Evolutionary conservation across 1,140 invertebrate species (phyloP).

Genomic region (Ectropis grisescens): DNA sequence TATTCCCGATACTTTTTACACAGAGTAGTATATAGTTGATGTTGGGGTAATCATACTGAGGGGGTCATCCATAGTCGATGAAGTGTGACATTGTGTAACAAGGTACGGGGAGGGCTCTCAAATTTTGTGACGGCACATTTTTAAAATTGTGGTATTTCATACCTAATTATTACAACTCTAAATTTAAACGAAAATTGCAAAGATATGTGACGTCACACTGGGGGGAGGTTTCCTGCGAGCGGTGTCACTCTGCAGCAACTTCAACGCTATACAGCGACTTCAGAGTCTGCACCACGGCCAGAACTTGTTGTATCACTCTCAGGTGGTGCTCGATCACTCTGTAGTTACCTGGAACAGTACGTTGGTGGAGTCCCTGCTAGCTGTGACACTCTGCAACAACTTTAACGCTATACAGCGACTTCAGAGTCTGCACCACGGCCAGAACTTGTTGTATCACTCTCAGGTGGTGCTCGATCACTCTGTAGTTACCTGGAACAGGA

Average conservation of each 20-base stretch:
- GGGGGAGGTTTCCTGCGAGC: conserved; percentile 72
- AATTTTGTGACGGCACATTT: no score
- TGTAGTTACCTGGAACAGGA: conserved; percentile 71
- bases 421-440: conserved; percentile 72
- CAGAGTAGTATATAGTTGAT: no score
- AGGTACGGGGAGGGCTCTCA: no score
- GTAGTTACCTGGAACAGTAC: conserved; percentile 71
- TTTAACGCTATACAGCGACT: conserved; percentile 67
- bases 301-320: conserved; percentile 65
- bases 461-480: conserved; percentile 43
- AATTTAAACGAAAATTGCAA: no score
- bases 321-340: conserved; percentile 45
- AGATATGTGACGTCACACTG: no score
- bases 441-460: conserved; percentile 69
- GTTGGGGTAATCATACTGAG: no score
- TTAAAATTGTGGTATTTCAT: no score
- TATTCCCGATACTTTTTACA: no score
- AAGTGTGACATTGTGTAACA: no score
- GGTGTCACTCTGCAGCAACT: conserved; percentile 71
- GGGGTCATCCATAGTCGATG: no score
- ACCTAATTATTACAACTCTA: no score
- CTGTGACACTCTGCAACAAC: conserved; percentile 72
- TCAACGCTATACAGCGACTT: conserved; percentile 70
- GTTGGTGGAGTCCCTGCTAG: conserved; percentile 73
- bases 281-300: conserved; percentile 72